Evolutionary conservation across 1,140 invertebrate species (phyloP), one percentile per base, ranked within the genome.

Genomic region (Teleopsis dalmanni): DNA sequence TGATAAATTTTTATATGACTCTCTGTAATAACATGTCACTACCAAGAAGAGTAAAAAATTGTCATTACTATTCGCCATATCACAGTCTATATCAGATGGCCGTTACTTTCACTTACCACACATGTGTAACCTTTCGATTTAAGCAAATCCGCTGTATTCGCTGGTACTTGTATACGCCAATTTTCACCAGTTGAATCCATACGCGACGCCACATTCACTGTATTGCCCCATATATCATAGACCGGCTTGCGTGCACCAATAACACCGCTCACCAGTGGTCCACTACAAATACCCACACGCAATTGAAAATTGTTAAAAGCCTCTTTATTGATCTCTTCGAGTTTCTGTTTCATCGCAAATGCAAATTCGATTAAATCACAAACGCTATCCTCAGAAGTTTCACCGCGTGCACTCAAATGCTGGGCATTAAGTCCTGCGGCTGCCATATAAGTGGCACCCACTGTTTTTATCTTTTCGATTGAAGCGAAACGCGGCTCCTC

Each of bases 391-490:
- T 82, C 82, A 31, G 83, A 73, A 16, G 65, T 62, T 34, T 65
- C 57, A n/a, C 65, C 65, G 6, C 60, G 51, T 0, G 38, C 47
- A 65, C 83, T 81, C 62, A 83, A 80, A 65, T 82, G 76, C 34
- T 79, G 80, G 8, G 87, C 81, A 75, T 89, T 92, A 1, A 99
- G 74, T n/a, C 96, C 96, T 13, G 93, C 93, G 3, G 94, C 95
- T 7, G 95, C 95, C 96, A 99, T 99, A 58, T 98, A 99, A 8
- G 92, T 97, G 0, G 84, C 83, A 25, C 92, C 92, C 25, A 98
- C 93, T 0, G 95, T 99, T 75, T 99, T 99, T 36, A 99, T 97
- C 78, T 99, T 99, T 72, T 99, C 96, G 48, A 99, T 90, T 44
- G 84, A 85, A 16, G 82, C 81, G 67, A 97, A 99, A 13, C 87